phyloP scores from a whole-genome alignment of 2,797 vertebrate genomes.

The Hirundo rustica region DNA sequence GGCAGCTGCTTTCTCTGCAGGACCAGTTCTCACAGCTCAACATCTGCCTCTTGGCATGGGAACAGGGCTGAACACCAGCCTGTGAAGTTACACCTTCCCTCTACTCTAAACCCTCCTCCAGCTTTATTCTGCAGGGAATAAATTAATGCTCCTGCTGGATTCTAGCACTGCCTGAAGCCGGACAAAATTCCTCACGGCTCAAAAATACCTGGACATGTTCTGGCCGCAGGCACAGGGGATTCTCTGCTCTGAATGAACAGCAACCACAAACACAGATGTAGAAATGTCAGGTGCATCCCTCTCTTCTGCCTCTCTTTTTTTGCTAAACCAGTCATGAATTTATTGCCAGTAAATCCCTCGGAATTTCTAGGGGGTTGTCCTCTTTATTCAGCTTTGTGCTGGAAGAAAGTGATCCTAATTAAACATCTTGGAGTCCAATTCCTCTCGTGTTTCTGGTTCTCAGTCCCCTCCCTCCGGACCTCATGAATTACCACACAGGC shows the following conservation, averaged over 20 bases:
- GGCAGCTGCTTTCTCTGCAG: conserved; percentile 15
- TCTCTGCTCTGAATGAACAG: background rate
- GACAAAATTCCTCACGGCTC: background rate
- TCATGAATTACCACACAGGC: rapidly evolving
- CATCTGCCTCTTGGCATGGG: background rate
- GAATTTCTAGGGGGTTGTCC: background rate
- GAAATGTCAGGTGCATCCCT: background rate
- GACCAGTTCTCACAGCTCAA: conserved; percentile 18
- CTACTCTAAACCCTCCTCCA: background rate
- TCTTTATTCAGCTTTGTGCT: background rate
- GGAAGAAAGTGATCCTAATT: background rate
- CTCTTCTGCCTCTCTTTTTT: background rate
- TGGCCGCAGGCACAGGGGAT: background rate
- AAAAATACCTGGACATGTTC: background rate
- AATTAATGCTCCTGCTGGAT: background rate
- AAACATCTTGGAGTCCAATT: background rate
- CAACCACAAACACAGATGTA: background rate
- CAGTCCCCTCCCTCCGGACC: background rate
- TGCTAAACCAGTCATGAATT: background rate
- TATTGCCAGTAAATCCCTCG: background rate
- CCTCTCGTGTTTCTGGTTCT: rapidly evolving
- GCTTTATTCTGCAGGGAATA: background rate
- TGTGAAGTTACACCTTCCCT: conserved; percentile 2
- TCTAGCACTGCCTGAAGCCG: background rate
- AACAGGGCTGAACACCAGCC: conserved; percentile 18